phyloP scores from a whole-genome alignment of 2,888 invertebrate species.

The Lysandra bellargus region DNA sequence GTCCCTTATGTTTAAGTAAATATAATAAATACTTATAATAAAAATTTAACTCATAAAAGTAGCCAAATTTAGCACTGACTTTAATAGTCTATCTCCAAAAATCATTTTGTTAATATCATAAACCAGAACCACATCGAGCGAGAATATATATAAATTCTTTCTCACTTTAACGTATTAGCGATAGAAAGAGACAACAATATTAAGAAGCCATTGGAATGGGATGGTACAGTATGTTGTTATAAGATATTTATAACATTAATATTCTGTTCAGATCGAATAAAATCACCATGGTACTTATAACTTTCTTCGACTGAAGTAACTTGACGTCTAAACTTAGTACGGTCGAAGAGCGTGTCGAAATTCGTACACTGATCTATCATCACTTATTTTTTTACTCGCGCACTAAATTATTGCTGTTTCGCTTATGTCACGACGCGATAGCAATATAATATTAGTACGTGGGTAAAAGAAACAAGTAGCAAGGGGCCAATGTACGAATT shows the following conservation, averaged over 20 bases:
- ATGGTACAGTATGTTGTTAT: constrained; percentile 30
- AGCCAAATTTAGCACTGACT: neutral
- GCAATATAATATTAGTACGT: too few relatives aligned
- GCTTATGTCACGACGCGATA: too few relatives aligned
- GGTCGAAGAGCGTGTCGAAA: neutral
- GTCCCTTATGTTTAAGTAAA: neutral
- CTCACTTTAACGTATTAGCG: neutral
- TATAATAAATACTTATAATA: constrained; percentile 4
- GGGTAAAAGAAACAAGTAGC: neutral
- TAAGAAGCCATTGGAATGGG: constrained; percentile 33
- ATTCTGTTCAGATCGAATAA: neutral
- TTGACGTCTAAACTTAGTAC: neutral
- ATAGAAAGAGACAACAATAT: constrained; percentile 9
- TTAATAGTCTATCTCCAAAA: neutral
- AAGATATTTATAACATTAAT: neutral
- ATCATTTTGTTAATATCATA: neutral
- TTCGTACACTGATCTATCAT: neutral
- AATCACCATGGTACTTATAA: neutral
- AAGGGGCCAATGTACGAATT: neutral
- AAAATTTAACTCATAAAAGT: neutral
- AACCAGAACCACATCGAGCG: neutral
- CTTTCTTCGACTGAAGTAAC: neutral
- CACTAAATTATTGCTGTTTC: too few relatives aligned
- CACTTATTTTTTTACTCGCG: neutral
- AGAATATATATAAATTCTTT: neutral